Evolutionary conservation across 1,140 invertebrate species (phyloP).

Genomic region (Saccostrea cuccullata): DNA sequence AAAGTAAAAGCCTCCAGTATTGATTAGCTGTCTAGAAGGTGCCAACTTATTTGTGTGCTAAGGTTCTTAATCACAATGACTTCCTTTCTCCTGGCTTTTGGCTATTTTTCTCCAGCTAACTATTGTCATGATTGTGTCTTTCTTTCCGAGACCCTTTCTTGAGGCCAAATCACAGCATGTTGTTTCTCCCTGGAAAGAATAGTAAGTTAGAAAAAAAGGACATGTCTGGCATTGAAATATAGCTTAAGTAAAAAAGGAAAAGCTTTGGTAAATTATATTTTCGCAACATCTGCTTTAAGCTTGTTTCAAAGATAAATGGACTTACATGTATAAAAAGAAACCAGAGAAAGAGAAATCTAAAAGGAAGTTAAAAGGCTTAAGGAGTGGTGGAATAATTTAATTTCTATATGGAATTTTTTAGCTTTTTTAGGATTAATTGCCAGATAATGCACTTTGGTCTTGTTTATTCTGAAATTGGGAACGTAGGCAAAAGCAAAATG

Average conservation of each 20-base stretch:
- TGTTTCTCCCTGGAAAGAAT: background rate
- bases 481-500: no score
- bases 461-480: no score
- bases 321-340: no score
- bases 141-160: background rate
- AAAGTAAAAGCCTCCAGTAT: background rate
- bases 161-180: background rate
- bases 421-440: no score
- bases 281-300: background rate
- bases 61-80: background rate
- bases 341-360: background rate
- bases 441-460: no score
- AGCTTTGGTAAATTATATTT: background rate
- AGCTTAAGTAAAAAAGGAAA: background rate
- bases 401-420: no score
- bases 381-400: no score
- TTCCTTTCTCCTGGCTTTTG: background rate
- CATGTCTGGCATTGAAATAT: background rate
- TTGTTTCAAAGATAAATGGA: background rate
- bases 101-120: background rate
- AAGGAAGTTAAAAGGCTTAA: no score
- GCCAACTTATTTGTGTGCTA: background rate
- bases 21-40: background rate
- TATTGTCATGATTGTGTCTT: background rate
- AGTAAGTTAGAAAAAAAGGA: background rate